Evolutionary conservation across 2,113 vertebrate species (phyloP).

Genomic region (Ammodytes dubius): DNA sequence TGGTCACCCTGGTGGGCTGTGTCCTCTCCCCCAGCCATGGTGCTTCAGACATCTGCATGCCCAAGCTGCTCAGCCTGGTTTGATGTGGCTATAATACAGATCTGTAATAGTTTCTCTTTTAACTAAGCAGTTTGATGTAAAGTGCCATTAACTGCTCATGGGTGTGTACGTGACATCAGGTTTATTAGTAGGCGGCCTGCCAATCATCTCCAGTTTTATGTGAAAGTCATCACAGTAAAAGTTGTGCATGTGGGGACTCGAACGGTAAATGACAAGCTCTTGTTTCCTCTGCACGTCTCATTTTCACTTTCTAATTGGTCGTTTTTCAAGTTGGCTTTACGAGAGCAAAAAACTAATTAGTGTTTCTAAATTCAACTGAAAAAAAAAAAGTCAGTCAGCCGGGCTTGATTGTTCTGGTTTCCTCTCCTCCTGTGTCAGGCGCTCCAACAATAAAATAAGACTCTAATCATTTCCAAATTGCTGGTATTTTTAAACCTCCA

Average conservation of each 20-base stretch:
- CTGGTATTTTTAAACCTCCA: conserved; percentile 76
- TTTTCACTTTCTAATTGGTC: conserved; percentile 88
- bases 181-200: conserved; percentile 38
- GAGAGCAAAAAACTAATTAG: conserved; percentile 90
- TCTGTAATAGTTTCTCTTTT: conserved; percentile 58
- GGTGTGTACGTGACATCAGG: conserved; percentile 51
- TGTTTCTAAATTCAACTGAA: conserved; percentile 88
- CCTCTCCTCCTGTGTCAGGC: conserved; percentile 81
- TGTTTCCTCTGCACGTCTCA: conserved; percentile 82
- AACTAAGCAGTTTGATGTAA: conserved; percentile 59
- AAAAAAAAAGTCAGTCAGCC: conserved; percentile 67
- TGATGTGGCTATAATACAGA: conserved; percentile 69
- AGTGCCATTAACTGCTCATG: conserved; percentile 50
- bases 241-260: conserved; percentile 71
- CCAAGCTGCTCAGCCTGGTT: conserved; percentile 63
- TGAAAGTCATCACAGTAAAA: conserved; percentile 69
- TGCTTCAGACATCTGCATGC: conserved; percentile 69
- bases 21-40: conserved; percentile 53
- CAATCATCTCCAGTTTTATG: conserved; percentile 37
- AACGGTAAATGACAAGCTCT: conserved; percentile 76
- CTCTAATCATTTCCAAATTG: conserved; percentile 83
- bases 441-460: conserved; percentile 84
- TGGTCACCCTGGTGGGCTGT: conserved; percentile 75
- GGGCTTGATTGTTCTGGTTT: conserved; percentile 87
- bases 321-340: conserved; percentile 87